These are phyloP conservation scores for Euwallacea similis DNA, from an alignment of 1,140 invertebrate species.

Conservation along the genomic window DNA sequence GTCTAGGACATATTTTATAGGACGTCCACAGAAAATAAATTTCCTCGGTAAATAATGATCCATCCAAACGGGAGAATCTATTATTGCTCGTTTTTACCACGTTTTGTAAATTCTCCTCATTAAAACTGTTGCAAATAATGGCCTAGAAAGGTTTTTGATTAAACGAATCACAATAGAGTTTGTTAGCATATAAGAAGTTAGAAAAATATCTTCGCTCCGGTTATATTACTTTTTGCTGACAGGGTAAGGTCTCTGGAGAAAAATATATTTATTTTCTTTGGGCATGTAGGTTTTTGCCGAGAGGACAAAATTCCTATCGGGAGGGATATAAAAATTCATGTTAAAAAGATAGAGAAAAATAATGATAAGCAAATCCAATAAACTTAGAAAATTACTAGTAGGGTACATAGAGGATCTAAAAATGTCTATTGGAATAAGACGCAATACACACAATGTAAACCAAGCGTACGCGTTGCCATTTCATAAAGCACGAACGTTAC, in stretches of 20 bases:
- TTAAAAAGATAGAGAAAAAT: background rate
- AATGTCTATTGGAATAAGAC: too few relatives aligned
- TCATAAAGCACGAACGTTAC: too few relatives aligned
- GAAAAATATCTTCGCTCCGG: background rate
- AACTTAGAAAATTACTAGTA: too few relatives aligned
- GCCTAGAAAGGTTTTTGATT: too few relatives aligned
- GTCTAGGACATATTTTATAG: background rate
- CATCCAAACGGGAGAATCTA: too few relatives aligned
- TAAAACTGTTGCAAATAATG: too few relatives aligned
- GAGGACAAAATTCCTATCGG: background rate
- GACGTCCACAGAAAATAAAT: background rate
- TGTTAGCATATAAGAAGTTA: background rate
- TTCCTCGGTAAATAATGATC: background rate
- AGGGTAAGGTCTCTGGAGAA: background rate
- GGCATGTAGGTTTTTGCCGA: background rate
- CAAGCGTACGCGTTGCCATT: too few relatives aligned
- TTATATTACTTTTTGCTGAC: constrained; percentile 5
- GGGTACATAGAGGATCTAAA: too few relatives aligned
- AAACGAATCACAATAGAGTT: background rate
- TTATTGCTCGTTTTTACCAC: too few relatives aligned
- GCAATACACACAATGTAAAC: too few relatives aligned
- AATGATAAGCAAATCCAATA: background rate
- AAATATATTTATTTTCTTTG: constrained; percentile 3
- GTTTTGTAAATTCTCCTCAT: too few relatives aligned
- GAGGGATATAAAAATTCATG: background rate